A percentile compares a stretch with the other conserved stretches of the same genome.
These are phyloP conservation scores for Corythornis leucogaster DNA, from an alignment of 2,797 vertebrate genomes.

Conservation along the genomic window DNA sequence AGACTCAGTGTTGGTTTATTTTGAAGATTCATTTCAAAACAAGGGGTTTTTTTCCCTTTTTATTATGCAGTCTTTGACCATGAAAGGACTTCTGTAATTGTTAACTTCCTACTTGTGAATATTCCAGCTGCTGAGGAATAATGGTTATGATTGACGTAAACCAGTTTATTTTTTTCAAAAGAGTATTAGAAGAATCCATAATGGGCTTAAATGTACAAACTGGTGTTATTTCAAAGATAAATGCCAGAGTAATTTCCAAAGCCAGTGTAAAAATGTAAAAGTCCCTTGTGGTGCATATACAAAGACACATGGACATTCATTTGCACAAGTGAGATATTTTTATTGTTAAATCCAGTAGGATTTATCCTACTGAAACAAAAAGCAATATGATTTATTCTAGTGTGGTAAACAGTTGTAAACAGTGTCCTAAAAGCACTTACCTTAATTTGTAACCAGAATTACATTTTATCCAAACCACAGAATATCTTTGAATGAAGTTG, in stretches of 20 bases:
- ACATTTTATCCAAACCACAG: background rate
- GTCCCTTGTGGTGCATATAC: background rate
- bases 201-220: background rate
- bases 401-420: background rate
- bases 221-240: background rate
- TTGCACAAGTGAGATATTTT: background rate
- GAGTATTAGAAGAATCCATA: background rate
- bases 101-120: background rate
- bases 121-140: background rate
- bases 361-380: background rate
- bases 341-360: background rate
- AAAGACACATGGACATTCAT: background rate
- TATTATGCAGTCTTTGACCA: background rate
- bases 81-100: background rate
- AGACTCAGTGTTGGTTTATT: background rate
- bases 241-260: background rate
- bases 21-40: background rate
- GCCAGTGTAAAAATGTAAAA: background rate
- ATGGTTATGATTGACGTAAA: background rate
- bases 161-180: background rate
- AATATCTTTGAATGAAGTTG: background rate
- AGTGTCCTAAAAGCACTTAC: background rate
- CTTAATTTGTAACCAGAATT: background rate
- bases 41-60: accelerated
- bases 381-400: too few species aligned